These are phyloP conservation scores for Clarias batrachus DNA, from an alignment of 2,113 vertebrate species.

Conservation along the genomic window DNA sequence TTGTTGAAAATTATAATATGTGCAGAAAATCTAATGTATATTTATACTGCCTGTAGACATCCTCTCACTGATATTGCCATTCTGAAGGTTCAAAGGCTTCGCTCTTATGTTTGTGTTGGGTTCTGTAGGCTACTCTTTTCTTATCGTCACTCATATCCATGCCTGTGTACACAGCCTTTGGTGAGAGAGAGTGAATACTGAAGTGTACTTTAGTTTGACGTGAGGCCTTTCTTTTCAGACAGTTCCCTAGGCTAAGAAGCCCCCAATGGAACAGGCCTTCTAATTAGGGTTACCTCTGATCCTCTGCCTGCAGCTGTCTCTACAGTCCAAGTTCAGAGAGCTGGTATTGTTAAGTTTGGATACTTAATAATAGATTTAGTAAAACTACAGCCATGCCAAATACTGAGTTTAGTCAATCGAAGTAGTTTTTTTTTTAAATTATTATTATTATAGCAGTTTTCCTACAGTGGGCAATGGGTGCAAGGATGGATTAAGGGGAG, in stretches of 20 bases:
- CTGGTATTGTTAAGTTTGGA: background rate
- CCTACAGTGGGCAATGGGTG: constrained; percentile 44
- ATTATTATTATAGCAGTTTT: constrained; percentile 50
- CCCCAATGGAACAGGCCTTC: constrained; percentile 1
- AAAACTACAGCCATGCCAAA: constrained; percentile 9
- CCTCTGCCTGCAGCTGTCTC: constrained; percentile 22
- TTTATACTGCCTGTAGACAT: background rate
- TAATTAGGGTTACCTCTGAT: constrained; percentile 37
- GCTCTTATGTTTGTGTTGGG: background rate
- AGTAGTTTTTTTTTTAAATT: constrained; percentile 45
- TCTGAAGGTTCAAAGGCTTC: constrained; percentile 15
- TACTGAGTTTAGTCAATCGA: constrained; percentile 30
- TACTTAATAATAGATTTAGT: background rate
- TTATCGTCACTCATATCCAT: constrained; percentile 1
- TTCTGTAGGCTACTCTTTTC: background rate
- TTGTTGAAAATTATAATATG: background rate
- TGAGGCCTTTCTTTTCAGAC: constrained; percentile 35
- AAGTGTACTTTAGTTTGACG: constrained; percentile 34
- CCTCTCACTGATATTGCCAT: background rate
- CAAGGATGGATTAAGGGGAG: constrained; percentile 67
- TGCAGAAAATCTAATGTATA: background rate
- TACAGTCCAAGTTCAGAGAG: background rate
- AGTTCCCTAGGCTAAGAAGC: constrained; percentile 12
- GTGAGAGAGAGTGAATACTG: constrained; percentile 18
- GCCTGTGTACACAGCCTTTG: constrained; percentile 24